Evolutionary conservation across 2,797 vertebrate genomes (phyloP).

Genomic region (Arnoldichthys spilopterus): DNA sequence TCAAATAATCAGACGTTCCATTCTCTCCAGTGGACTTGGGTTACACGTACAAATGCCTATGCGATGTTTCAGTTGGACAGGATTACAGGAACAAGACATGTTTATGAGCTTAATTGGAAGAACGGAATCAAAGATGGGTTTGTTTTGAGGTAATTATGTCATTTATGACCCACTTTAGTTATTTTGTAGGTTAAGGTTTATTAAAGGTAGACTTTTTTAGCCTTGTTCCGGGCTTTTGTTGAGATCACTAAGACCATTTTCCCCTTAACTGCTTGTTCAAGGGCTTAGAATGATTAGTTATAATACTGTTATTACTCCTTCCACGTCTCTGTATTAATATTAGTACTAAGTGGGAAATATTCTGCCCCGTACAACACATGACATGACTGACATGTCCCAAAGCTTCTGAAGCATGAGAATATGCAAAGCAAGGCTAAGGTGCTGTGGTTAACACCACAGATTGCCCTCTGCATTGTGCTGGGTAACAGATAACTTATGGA

Average conservation of each 20-base stretch:
- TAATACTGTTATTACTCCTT: background rate
- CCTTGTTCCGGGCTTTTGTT: background rate
- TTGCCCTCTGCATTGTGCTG: background rate
- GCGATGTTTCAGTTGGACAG: background rate
- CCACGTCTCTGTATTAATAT: background rate
- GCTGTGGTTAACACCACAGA: slow-evolving; percentile 8
- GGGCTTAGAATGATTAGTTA: background rate
- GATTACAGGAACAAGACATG: slow-evolving; percentile 6
- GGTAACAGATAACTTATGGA: slow-evolving; percentile 29
- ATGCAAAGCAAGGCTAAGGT: background rate
- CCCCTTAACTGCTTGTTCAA: background rate
- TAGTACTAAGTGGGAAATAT: background rate
- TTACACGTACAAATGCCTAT: slow-evolving; percentile 25
- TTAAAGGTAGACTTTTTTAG: background rate
- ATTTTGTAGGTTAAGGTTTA: background rate
- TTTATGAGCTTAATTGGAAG: background rate
- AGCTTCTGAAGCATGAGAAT: background rate
- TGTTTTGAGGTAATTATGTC: slow-evolving; percentile 6
- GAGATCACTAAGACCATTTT: background rate
- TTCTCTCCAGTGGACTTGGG: slow-evolving; percentile 34
- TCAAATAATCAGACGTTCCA: slow-evolving; percentile 33
- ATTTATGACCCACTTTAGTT: background rate
- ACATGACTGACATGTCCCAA: background rate
- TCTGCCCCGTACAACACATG: background rate
- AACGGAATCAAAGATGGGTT: background rate